Evolutionary conservation across 2,113 vertebrate species (phyloP), one percentile per base, ranked within the genome.

Genomic region (Chaetops frenatus): DNA sequence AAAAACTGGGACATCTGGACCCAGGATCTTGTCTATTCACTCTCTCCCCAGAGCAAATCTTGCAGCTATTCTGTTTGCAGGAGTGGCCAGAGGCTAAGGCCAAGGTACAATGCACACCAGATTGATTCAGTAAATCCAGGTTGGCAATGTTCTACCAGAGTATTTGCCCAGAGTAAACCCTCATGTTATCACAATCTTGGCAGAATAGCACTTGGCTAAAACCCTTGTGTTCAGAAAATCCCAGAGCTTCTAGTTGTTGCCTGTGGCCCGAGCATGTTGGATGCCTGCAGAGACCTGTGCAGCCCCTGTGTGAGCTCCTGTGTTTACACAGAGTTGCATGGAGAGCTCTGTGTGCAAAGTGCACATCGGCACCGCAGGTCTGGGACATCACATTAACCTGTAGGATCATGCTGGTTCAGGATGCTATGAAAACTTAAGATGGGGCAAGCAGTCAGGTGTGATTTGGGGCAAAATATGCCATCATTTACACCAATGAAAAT

Each of bases 331-430:
- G 83, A 0, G 7, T 38, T 54, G 77, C 0, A 0, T 15, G 3
- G 40, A 42, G 50, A 31, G 67, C 58, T 88, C 31, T 54, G 38
- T 1, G 1, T 33, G 42, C 64, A 61, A 48, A 40, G 31, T 38
- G 38, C 9, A 0, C 44, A 3, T 10, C 0, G 0, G 35, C 51
- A 36, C 35, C 3, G 1, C 3, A 1, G 24, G 13, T 20, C 53
- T 4, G 2, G 62, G 38, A 27, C 0, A 0, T 15, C 48, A 3
- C 4, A 0, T 18, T 19, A 17, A 38, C 29, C 25, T 36, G 44
- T 2, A 6, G 42, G 25, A 42, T 48, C 3, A 1, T 14, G 4
- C 35, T 66, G 67, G 16, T 33, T 58, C 17, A 31, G 29, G 22
- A 18, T 44, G 38, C 56, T 56, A 22, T 3, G 21, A 83, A 81